Percentiles rank a stretch among this genome's conserved stretches.
phyloP scores from a whole-genome alignment of 2,797 vertebrate species.

The Potorous gilbertii region DNA sequence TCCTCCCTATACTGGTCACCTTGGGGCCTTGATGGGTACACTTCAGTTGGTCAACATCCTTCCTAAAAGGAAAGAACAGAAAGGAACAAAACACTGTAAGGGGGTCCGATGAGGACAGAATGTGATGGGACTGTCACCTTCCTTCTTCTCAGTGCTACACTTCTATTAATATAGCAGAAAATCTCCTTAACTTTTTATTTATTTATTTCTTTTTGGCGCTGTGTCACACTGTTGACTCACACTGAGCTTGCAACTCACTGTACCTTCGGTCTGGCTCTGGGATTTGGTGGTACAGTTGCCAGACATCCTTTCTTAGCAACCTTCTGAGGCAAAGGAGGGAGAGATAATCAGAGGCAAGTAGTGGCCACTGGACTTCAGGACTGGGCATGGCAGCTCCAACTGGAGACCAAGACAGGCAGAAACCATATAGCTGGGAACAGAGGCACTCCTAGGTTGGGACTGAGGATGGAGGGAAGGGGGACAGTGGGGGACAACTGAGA shows the following conservation, averaged over 20 bases:
- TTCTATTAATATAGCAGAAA: neutral
- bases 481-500: neutral
- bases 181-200: neutral
- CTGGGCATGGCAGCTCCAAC: neutral
- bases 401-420: neutral
- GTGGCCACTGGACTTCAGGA: neutral
- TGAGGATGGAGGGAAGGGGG: neutral
- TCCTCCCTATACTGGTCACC: neutral
- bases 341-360: neutral
- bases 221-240: neutral
- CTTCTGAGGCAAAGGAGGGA: neutral
- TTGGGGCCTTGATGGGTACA: neutral
- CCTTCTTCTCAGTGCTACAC: neutral
- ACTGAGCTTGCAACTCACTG: neutral
- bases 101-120: neutral
- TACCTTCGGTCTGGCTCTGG: neutral
- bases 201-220: neutral
- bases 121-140: neutral
- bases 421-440: neutral
- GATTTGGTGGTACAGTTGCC: neutral
- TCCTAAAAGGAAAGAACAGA: neutral
- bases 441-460: neutral
- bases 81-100: neutral
- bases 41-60: neutral
- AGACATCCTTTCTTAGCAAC: neutral